Evolutionary conservation across 1,140 invertebrate species (phyloP).

Genomic region (Ectropis grisescens): DNA sequence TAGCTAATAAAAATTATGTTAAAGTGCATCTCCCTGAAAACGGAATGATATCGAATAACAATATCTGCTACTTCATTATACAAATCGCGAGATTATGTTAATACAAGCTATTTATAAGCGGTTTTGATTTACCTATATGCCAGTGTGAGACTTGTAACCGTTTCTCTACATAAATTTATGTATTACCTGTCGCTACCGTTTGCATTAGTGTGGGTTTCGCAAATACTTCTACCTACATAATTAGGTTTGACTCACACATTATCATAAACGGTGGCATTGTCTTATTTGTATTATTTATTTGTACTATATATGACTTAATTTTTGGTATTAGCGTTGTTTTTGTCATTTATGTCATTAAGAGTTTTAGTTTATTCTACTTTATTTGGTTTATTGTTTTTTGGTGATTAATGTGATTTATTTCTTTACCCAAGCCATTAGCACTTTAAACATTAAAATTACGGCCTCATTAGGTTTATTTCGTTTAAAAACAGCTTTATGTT

Average conservation of each 20-base stretch:
- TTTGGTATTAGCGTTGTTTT: background rate
- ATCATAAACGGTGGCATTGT: conserved; percentile 32
- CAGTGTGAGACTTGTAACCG: conserved; percentile 30
- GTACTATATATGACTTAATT: conserved; percentile 17
- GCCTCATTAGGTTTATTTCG: too few species aligned
- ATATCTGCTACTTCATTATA: conserved; percentile 49
- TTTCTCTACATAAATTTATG: conserved; percentile 52
- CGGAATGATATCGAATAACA: conserved; percentile 28
- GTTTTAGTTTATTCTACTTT: too few species aligned
- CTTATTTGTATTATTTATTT: conserved; percentile 17
- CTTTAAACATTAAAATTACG: too few species aligned
- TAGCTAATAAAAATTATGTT: conserved; percentile 25
- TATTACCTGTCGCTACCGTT: conserved; percentile 46
- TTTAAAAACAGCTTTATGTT: too few species aligned
- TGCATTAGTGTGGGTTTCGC: conserved; percentile 40
- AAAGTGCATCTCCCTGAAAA: conserved; percentile 26
- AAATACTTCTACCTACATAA: conserved; percentile 20
- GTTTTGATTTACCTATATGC: conserved; percentile 48
- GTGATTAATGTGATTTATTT: too few species aligned
- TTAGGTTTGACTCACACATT: conserved; percentile 21
- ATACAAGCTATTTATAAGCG: conserved; percentile 47
- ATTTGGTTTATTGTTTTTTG: too few species aligned
- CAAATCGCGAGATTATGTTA: conserved; percentile 59
- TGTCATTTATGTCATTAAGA: conserved; percentile 5
- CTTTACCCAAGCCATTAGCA: too few species aligned